phyloP scores from a whole-genome alignment of 2,888 invertebrate genomes.

The Sarcophaga carnaria region DNA sequence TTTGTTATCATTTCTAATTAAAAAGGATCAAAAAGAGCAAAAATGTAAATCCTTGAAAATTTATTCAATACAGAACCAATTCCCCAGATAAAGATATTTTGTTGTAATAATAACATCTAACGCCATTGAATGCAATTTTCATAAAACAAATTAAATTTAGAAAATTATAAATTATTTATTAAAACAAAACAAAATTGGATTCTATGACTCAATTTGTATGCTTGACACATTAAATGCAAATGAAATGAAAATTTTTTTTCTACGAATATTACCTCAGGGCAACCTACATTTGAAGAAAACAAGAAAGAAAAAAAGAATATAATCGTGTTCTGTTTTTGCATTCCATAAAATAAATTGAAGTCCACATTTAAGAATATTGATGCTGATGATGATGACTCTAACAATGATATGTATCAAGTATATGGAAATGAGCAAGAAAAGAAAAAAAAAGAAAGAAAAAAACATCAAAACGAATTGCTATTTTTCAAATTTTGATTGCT shows the following conservation, averaged over 20 bases:
- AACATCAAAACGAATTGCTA: slow-evolving; percentile 41
- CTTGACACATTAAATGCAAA: slow-evolving; percentile 47
- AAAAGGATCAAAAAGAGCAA: too few species aligned
- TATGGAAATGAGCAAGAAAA: not conserved
- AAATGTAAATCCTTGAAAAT: too few species aligned
- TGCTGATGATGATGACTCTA: not conserved
- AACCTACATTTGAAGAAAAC: slow-evolving; percentile 26
- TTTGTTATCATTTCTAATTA: too few species aligned
- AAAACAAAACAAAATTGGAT: slow-evolving; percentile 8
- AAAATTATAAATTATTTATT: slow-evolving; percentile 8
- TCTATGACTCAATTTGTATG: slow-evolving; percentile 42
- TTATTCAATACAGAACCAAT: too few species aligned
- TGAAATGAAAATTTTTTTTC: slow-evolving; percentile 5
- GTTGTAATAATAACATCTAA: too few species aligned
- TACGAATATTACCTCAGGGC: slow-evolving; percentile 38
- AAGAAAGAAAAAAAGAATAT: slow-evolving; percentile 15
- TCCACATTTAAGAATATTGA: slow-evolving; percentile 4
- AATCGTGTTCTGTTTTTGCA: not conserved
- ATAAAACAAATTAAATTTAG: too few species aligned
- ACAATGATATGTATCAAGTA: not conserved
- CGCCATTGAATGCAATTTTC: too few species aligned
- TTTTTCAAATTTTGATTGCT: slow-evolving; percentile 37
- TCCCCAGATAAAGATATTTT: too few species aligned
- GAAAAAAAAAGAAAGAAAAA: not conserved
- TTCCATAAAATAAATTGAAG: slow-evolving; percentile 22